Percentiles rank a stretch among this genome's conserved stretches.
Conservation (phyloP, 1,140 invertebrate species). For the Atopsyche davidsoni region DNA sequence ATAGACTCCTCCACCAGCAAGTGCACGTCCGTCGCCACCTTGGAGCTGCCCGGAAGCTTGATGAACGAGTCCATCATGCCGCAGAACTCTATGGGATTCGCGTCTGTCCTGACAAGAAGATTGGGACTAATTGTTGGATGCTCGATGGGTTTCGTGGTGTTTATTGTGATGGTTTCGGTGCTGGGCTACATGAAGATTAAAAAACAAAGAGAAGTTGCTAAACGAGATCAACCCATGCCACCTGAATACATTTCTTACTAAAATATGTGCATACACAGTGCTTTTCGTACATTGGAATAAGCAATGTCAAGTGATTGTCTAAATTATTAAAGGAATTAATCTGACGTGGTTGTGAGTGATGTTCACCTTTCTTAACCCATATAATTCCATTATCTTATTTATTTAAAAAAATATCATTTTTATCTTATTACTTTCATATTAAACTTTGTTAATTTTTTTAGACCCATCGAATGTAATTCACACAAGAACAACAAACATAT, state of each 20-base stretch:
- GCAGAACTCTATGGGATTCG: conserved; percentile 57
- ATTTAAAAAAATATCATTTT: neutral
- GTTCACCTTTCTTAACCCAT: neutral
- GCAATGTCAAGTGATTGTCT: neutral
- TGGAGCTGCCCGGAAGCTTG: conserved; percentile 62
- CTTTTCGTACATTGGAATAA: neutral
- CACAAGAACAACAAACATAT: too few relatives aligned
- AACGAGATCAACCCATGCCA: conserved; percentile 58
- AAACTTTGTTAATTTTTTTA: neutral
- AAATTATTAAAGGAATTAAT: neutral
- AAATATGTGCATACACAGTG: neutral
- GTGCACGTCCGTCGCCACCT: conserved; percentile 69
- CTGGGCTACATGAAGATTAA: conserved; percentile 82
- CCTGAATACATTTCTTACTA: conserved; percentile 51
- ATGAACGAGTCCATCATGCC: conserved; percentile 57
- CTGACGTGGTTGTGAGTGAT: neutral
- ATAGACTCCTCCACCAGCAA: conserved; percentile 67
- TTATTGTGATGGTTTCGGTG: conserved; percentile 72
- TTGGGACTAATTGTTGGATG: conserved; percentile 79
- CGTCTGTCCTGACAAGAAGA: conserved; percentile 65
- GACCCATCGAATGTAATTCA: too few relatives aligned
- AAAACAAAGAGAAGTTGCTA: conserved; percentile 68
- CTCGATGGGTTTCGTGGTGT: conserved; percentile 78
- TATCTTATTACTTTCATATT: neutral
- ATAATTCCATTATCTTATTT: neutral